Percentiles rank a stretch among this genome's conserved stretches.
Conservation (phyloP, 2,797 vertebrate species). For the Rhabdophis nuchalis region DNA sequence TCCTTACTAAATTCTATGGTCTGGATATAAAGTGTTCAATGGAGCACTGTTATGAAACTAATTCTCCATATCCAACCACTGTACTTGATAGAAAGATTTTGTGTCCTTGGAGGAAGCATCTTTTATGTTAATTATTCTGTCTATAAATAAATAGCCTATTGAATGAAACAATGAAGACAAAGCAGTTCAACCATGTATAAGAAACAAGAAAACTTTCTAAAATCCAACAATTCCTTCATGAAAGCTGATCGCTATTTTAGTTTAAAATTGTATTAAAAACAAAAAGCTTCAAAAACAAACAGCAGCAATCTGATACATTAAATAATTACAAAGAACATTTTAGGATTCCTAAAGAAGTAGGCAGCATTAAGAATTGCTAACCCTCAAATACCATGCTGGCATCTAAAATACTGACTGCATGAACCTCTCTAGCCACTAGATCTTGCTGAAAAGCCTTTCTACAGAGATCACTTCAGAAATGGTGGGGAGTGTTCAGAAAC, state of each 20-base stretch:
- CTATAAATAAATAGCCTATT: background rate
- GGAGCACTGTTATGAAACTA: background rate
- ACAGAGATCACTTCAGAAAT: background rate
- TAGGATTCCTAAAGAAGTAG: background rate
- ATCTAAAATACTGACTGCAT: background rate
- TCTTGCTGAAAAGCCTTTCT: background rate
- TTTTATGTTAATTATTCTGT: background rate
- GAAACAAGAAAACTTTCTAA: background rate
- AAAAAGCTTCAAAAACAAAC: background rate
- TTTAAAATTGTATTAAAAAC: background rate
- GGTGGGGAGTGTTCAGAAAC: background rate
- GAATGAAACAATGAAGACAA: background rate
- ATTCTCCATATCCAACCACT: background rate
- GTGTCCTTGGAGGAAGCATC: background rate
- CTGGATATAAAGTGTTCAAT: slow-evolving; percentile 84
- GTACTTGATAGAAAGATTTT: background rate
- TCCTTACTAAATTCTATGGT: slow-evolving; percentile 96
- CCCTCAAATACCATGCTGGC: background rate
- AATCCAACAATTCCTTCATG: background rate
- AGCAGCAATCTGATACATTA: background rate
- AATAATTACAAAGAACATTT: background rate
- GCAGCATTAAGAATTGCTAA: background rate
- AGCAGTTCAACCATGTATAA: background rate
- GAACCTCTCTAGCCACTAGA: background rate
- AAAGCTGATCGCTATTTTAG: background rate